phyloP scores from a whole-genome alignment of 2,113 vertebrate genomes.

The Emydura subglobosa region DNA sequence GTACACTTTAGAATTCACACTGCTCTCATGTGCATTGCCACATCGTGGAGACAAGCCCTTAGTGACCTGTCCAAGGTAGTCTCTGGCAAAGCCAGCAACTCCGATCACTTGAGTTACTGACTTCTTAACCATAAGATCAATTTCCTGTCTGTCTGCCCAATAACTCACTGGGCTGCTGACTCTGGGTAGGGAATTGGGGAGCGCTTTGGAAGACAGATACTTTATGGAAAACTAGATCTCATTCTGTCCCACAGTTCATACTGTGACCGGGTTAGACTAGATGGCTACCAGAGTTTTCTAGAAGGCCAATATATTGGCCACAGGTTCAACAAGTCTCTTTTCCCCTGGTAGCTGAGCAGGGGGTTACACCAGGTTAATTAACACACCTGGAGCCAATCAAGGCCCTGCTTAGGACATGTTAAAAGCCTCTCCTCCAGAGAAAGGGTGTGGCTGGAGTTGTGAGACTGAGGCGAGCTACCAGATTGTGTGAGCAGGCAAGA shows the following conservation, averaged over 20 bases:
- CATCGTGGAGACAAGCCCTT: not conserved
- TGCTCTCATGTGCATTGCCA: not conserved
- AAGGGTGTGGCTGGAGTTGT: no score
- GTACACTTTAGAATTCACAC: not conserved
- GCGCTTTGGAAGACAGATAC: not conserved
- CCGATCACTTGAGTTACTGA: not conserved
- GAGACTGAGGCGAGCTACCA: no score
- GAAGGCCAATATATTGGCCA: no score
- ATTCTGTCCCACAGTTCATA: not conserved
- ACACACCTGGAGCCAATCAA: no score
- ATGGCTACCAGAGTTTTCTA: no score
- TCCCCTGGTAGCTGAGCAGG: no score
- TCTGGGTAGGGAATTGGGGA: not conserved
- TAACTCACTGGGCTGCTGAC: not conserved
- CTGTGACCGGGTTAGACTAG: no score
- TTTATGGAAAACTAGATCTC: not conserved
- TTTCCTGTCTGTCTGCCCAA: not conserved
- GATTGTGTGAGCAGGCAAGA: no score
- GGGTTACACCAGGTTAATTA: no score
- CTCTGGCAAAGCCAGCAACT: not conserved
- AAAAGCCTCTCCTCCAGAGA: no score
- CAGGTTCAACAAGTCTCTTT: no score
- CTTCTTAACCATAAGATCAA: not conserved
- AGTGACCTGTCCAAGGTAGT: not conserved
- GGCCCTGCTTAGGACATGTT: no score